Evolutionary conservation across 1,140 invertebrate genomes (phyloP), one percentile per base, ranked within the genome.

Genomic region (Epicauta chinensis): DNA sequence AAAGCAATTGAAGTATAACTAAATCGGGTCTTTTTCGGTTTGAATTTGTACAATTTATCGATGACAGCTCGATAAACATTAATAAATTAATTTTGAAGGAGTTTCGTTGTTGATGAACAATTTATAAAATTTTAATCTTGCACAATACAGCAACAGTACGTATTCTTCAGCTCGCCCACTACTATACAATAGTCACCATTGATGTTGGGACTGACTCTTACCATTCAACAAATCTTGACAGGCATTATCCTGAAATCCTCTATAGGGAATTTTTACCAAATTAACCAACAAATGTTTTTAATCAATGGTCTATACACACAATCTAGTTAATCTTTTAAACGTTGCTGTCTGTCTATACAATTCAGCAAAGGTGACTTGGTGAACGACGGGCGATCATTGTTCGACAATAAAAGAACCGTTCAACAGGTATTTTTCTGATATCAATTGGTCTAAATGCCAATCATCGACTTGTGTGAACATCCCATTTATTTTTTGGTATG

Each of bases 201-300:
- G 47, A 51, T 44, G 46, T 37, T 60, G 55, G 57, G 7, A 23
- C 23, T 23, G 23, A 23, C 23, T 55, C 57, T 51, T 43, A 35
- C 51, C 52, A 60, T 60, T 60, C 51, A 55, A 11, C 34, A 31
- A 34, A 31, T 41, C 16, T 23, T 58, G 59, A 52, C 57, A 56
- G 16, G 30, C 57, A 59, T 59, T 59, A 45, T 59, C 17, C 12
- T 34, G 30, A 41, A 29, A 49, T 30, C 32, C 16, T 49, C 42
- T 49, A 36, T 45, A 23, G 50, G 48, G 51, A 58, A 59, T 60
- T 60, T n/a, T 57, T 45, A 60, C 61, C 51, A 63, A 63, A 63
- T 63, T 63, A 63, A 61, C 44, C 48, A 54, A 61, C 59, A 61
- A 63, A 63, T 57, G 59, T 57, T 56, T 59, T 63, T 63, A 63